Base-by-base conservation (phyloP, 2,888 invertebrate genomes). In the Parnassius glacialis region DNA sequence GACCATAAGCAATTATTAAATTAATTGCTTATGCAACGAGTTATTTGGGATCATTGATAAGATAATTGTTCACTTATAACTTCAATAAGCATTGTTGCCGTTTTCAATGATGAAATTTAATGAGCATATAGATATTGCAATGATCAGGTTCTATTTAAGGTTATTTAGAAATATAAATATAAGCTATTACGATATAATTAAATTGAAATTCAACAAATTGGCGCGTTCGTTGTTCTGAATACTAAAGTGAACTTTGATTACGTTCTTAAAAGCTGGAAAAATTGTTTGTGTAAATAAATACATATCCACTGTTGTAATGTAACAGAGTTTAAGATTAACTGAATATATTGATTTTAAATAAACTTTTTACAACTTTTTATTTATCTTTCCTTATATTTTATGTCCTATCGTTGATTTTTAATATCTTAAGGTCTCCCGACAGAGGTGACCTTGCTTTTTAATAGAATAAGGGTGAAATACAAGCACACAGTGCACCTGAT, bases 201-300 rank as follows among this genome's bases (percentile, higher is more conserved):
- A 43, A 10, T 11, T 43, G 2, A 43, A 43, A 2, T 43, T 48
- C n/a, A 47, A 47, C 47, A 48, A 48, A 48, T 3, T 48, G 13
- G 13, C n/a, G 48, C 10, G 48, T 13, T 13, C 13, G 9, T 13
- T 48, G 48, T 48, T 48, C 12, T n/a, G 48, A 9, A 13, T 48
- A 48, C 48, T 48, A 13, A 48, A 9, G 10, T 9, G 13, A 13
- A n/a, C 47, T 47, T n/a, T 12, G 43, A 5, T 48, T 48, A 13
- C 11, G n/a, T 10, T 48, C n/a, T n/a, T n/a, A 55, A 1, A 54
- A 13, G n/a, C 43, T 2, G 34, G 68, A 70, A 70, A 68, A 72
- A 67, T 70, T 76, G 75, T 80, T 82, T 71, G 83, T 87, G 87
- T 88, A 86, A 84, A 85, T 86, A 88, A 81, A 81, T 68, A 68